Base-by-base conservation (phyloP, 2,113 vertebrate species). In the Tupaia tana region DNA sequence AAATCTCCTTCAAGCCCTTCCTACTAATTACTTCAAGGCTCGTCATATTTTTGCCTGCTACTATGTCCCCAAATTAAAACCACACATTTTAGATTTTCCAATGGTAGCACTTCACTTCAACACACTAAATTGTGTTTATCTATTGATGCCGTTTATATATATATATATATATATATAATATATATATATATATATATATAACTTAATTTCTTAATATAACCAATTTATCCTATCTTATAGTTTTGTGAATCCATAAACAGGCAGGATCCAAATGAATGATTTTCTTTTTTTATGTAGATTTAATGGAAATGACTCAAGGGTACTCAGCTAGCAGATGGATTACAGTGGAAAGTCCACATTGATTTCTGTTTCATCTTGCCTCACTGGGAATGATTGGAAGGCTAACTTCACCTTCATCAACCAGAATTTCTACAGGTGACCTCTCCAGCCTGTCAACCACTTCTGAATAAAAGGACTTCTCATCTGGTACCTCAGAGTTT, bases 381-480 rank as follows among this genome's bases (percentile, higher is more conserved):
- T 93, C 74, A 12, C 0, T 86, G 29, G 29, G 14, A 86, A 34
- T 56, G 66, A 3, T 16, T 83, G 54, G 15, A 74, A 93, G 29
- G 7, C 5, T 61, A 86, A 20, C 11, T 15, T 95, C 54, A 63
- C 27, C 25, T 75, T 70, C 9, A 16, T 54, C 34, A 69, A 3
- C 0, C 22, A 59, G 11, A 70, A 64, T 70, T 52, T 19, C 43
- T 34, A 18, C 15, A 52, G 7, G 6, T 34, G 24, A n/a, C 20
- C 34, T 94, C 34, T 58, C 34, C 52, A 78, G 66, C 43, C 77
- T 67, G 34, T 56, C 7, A 31, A 27, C 13, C 10, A 11, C 27
- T 0, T 7, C 22, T 61, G 0, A 0, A 0, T 12, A 24, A 13
- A 11, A 24, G 66, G 31, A 9, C 54, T 69, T 78, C 31, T 64